Conservation (phyloP, 2,888 invertebrate genomes). For the Trisateles emortualis region DNA sequence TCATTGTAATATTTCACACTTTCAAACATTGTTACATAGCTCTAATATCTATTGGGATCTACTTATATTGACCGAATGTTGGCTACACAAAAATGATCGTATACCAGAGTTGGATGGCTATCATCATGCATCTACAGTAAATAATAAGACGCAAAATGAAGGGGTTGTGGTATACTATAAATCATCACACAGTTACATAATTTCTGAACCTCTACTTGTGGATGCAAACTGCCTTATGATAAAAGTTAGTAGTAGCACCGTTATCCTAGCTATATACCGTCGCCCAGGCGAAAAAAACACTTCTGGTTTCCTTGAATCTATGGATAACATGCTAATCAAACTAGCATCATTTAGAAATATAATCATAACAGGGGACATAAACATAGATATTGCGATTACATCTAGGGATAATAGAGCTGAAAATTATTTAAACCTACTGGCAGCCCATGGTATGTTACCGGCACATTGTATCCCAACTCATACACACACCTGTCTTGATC, state of each 20-base stretch:
- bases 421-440: background rate
- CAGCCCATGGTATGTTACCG: background rate
- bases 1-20: background rate
- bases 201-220: background rate
- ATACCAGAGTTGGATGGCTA: background rate
- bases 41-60: background rate
- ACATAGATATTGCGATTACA: background rate
- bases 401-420: conserved; percentile 1
- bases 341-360: no score
- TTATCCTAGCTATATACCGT: background rate
- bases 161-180: background rate
- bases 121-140: background rate
- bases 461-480: conserved; percentile 2
- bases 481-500: background rate
- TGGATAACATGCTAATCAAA: background rate
- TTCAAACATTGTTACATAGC: no score
- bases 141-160: background rate
- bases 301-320: background rate
- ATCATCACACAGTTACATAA: background rate
- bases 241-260: background rate
- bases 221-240: conserved; percentile 1
- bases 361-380: background rate
- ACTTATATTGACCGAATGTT: background rate
- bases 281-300: background rate
- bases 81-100: background rate